Conservation (phyloP, 1,140 invertebrate genomes). For the Drosophila pallidifrons region DNA sequence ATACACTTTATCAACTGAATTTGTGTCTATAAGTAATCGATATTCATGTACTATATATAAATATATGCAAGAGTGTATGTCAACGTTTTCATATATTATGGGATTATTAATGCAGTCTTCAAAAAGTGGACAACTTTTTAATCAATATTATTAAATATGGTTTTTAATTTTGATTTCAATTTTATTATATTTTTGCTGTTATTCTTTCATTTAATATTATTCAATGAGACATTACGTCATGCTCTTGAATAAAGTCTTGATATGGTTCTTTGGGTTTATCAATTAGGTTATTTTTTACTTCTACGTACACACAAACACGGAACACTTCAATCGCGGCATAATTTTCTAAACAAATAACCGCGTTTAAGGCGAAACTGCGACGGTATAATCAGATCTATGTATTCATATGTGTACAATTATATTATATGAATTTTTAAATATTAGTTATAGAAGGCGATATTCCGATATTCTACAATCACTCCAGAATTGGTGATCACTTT, state of each 20-base stretch:
- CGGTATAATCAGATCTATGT: constrained; percentile 28
- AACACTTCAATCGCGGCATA: constrained; percentile 79
- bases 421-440: constrained; percentile 49
- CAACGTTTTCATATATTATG: constrained; percentile 28
- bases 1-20: constrained; percentile 76
- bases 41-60: constrained; percentile 11
- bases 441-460: constrained; percentile 47
- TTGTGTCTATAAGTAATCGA: constrained; percentile 52
- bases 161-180: neutral
- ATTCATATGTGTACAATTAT: constrained; percentile 20
- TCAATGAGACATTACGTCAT: constrained; percentile 80
- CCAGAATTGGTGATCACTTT: constrained; percentile 28
- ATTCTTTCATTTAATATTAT: constrained; percentile 38
- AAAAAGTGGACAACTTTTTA: constrained; percentile 49
- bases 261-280: constrained; percentile 70
- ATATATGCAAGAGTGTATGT: constrained; percentile 29
- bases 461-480: constrained; percentile 50
- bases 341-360: constrained; percentile 25
- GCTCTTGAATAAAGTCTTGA: constrained; percentile 65
- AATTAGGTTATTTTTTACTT: constrained; percentile 67
- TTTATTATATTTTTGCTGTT: constrained; percentile 14
- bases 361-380: constrained; percentile 30
- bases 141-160: constrained; percentile 55
- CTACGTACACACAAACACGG: constrained; percentile 76
- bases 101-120: constrained; percentile 29